Conservation (phyloP, 2,888 invertebrate species). For the Arrhopalites spinosus region DNA sequence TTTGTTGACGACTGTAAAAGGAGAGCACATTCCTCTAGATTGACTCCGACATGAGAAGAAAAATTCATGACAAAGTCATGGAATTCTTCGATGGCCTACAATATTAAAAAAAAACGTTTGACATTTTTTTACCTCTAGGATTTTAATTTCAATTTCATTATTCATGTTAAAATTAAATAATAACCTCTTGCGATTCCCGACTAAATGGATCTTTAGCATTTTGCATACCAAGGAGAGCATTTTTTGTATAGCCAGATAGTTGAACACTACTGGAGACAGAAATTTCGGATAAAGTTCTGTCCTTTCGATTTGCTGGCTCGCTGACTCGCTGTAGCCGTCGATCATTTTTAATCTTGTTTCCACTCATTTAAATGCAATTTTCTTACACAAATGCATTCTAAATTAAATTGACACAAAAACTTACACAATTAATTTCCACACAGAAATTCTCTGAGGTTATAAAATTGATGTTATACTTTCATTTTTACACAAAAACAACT, state of each 20-base stretch:
- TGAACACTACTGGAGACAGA: neutral
- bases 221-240: constrained; percentile 2
- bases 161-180: neutral
- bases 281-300: neutral
- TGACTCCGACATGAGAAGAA: constrained; percentile 17
- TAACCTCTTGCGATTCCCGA: constrained; percentile 11
- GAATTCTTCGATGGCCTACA: constrained; percentile 22
- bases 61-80: constrained; percentile 13
- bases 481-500: too few species aligned
- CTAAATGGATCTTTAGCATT: constrained; percentile 30
- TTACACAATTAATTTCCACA: too few species aligned
- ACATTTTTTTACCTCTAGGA: too few species aligned
- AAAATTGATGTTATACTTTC: too few species aligned
- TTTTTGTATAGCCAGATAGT: neutral
- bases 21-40: constrained; percentile 32
- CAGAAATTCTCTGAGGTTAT: too few species aligned
- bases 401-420: too few species aligned
- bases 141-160: neutral
- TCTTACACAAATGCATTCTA: too few species aligned
- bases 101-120: neutral
- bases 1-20: constrained; percentile 19
- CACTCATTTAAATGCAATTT: constrained; percentile 25
- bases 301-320: neutral
- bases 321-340: neutral
- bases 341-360: constrained; percentile 8